Evolutionary conservation across 2,888 invertebrate species (phyloP).

Genomic region (Trichopoda pennipes): DNA sequence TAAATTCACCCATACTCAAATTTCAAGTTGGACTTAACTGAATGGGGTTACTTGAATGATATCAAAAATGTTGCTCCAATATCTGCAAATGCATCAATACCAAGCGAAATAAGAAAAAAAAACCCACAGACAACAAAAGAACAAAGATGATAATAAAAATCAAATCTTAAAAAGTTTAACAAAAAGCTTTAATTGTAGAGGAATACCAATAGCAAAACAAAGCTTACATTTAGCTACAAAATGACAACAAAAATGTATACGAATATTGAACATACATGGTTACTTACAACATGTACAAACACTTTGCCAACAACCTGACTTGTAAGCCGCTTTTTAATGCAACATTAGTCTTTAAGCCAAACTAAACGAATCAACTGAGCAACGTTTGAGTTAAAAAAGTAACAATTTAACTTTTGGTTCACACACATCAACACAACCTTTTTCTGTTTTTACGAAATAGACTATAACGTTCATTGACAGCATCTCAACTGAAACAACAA

Average conservation of each 20-base stretch:
- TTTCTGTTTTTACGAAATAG: conserved; percentile 26
- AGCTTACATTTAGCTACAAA: background rate
- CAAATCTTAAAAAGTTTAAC: conserved; percentile 3
- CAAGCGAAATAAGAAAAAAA: conserved; percentile 3
- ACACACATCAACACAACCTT: conserved; percentile 35
- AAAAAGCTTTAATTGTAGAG: background rate
- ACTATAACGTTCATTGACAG: conserved; percentile 37
- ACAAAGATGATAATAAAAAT: conserved; percentile 10
- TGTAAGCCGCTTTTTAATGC: conserved; percentile 46
- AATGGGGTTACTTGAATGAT: background rate
- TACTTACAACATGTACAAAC: background rate
- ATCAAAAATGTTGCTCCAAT: conserved; percentile 22
- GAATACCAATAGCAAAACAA: background rate
- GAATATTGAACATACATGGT: too few relatives aligned
- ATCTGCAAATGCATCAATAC: conserved; percentile 10
- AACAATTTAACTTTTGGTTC: conserved; percentile 41
- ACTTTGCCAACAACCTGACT: conserved; percentile 47
- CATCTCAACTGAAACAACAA: conserved; percentile 10
- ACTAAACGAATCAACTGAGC: conserved; percentile 13
- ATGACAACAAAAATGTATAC: too few relatives aligned
- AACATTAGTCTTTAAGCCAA: conserved; percentile 53
- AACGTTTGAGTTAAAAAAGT: background rate
- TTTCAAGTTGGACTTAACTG: conserved; percentile 28
- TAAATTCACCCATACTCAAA: conserved; percentile 2
- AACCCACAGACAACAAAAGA: conserved; percentile 6